Base-by-base conservation (phyloP, 92 coral and sea anemone genomes). In the Phenganax marumi region DNA sequence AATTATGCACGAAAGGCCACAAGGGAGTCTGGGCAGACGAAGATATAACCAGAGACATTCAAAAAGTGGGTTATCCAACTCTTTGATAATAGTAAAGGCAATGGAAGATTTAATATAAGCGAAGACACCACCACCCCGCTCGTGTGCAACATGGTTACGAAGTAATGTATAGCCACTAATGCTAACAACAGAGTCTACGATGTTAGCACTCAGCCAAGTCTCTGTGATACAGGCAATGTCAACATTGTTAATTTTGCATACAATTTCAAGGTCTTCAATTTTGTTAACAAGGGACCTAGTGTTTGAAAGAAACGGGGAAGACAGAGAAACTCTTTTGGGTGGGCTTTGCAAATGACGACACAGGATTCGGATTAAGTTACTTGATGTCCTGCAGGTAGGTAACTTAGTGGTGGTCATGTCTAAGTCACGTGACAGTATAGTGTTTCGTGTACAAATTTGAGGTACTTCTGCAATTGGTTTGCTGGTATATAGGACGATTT, bases 211-310 rank as follows among this genome's bases (percentile, higher is more conserved):
- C 48, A 64, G 25, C 71, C 71, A 64, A 22, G 71, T 64, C n/a
- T 54, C 60, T 54, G 60, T 54, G 17, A 54, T n/a, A 54, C 60
- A 54, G 10, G 60, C 60, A n/a, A 64, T 64, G 18, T 70, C 76
- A 21, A 14, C 76, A 24, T 70, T 46, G 12, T 26, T 26, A 12
- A 26, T 46, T 16, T 26, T 70, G 46, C 26, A 26, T 25, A 70
- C 76, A 47, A 70, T 46, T 46, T 70, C 51, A 10, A 70, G 76
- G 18, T 70, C 76, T 70, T 70, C 76, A 25, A 70, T 70, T 70
- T 70, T 70, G 48, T 70, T 70, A 17, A 64, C 71, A 64, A 64
- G 71, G 43, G 71, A 64, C 71, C 71, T 22, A 22, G 71, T 6
- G 7, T 33, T 9, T 24, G 76, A 70, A 26, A 70, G 52, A 53